A percentile compares a stretch with the other conserved stretches of the same genome.
phyloP scores from a whole-genome alignment of 2,888 invertebrate species.

The Lasioglossum calceatum region DNA sequence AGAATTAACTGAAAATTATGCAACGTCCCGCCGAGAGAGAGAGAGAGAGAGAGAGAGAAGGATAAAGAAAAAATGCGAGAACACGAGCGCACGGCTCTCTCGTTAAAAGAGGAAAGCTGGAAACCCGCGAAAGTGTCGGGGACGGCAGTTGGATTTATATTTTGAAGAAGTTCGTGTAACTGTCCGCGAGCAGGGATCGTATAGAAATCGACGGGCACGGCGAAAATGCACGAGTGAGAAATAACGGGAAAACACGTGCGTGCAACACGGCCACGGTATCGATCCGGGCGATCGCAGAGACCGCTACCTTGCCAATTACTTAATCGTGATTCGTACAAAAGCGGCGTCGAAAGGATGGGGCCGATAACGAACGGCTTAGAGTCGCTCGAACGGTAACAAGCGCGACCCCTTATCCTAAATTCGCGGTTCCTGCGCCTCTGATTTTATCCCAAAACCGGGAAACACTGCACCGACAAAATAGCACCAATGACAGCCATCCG shows the following conservation, averaged over 20 bases:
- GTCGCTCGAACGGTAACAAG: slow-evolving; percentile 22
- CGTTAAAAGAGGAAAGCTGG: slow-evolving; percentile 25
- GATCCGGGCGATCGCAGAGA: slow-evolving; percentile 54
- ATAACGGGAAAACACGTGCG: slow-evolving; percentile 61
- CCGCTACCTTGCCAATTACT: slow-evolving; percentile 62
- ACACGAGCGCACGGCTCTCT: neutral
- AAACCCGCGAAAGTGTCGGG: slow-evolving; percentile 42
- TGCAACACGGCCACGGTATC: slow-evolving; percentile 56
- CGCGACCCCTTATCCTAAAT: neutral
- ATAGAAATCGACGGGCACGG: slow-evolving; percentile 44
- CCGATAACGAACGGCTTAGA: slow-evolving; percentile 17
- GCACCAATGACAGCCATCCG: neutral
- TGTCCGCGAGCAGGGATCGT: slow-evolving; percentile 40
- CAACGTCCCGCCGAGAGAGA: neutral
- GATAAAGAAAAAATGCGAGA: neutral
- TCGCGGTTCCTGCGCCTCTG: neutral
- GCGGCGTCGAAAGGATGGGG: slow-evolving; percentile 31
- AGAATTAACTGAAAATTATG: slow-evolving; percentile 17
- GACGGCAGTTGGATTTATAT: slow-evolving; percentile 44
- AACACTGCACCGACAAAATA: rapidly evolving
- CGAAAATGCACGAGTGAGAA: slow-evolving; percentile 54
- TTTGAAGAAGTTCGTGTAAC: slow-evolving; percentile 56
- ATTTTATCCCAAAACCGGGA: neutral
- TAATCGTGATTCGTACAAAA: slow-evolving; percentile 59
- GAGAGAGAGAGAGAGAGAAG: too few relatives aligned